A percentile compares a stretch with the other conserved stretches of the same genome.
Evolutionary conservation across 2,888 invertebrate species (phyloP).

Genomic region (Isotomurus palustris): DNA sequence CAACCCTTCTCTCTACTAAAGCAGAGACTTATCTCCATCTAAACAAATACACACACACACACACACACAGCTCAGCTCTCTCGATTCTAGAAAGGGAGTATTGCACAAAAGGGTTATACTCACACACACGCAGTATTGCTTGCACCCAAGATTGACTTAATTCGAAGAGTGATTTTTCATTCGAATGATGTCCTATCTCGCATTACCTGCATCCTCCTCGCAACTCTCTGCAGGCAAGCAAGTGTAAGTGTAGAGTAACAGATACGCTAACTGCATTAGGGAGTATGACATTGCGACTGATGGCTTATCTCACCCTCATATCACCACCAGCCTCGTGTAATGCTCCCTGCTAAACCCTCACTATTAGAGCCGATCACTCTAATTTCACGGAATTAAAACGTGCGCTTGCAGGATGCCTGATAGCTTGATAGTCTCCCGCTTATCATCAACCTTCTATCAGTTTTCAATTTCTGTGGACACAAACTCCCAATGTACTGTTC

Average conservation of each 20-base stretch:
- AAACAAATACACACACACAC: not conserved
- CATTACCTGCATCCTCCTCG: constrained; percentile 9
- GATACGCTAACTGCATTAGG: not conserved
- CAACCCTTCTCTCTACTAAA: not conserved
- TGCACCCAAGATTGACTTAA: not conserved
- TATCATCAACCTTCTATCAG: constrained; percentile 1
- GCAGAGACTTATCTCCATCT: not conserved
- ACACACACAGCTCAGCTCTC: constrained; percentile 2
- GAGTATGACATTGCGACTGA: not conserved
- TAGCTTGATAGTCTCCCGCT: too few species aligned
- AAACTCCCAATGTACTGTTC: too few species aligned
- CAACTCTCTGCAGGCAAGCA: not conserved
- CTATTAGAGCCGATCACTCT: not conserved
- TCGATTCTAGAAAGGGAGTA: too few species aligned
- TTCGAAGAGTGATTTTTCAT: not conserved
- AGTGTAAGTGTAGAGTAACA: not conserved
- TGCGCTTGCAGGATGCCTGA: not conserved
- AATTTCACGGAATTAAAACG: constrained; percentile 12
- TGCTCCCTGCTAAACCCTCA: not conserved
- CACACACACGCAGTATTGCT: not conserved
- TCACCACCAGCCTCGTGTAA: constrained; percentile 10
- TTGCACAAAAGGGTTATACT: too few species aligned
- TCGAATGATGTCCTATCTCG: not conserved
- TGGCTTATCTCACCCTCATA: constrained; percentile 26
- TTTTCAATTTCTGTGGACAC: constrained; percentile 7